A percentile compares a stretch with the other conserved stretches of the same genome.
Conservation (phyloP, 2,888 invertebrate genomes). For the Podabrus alpinus region DNA sequence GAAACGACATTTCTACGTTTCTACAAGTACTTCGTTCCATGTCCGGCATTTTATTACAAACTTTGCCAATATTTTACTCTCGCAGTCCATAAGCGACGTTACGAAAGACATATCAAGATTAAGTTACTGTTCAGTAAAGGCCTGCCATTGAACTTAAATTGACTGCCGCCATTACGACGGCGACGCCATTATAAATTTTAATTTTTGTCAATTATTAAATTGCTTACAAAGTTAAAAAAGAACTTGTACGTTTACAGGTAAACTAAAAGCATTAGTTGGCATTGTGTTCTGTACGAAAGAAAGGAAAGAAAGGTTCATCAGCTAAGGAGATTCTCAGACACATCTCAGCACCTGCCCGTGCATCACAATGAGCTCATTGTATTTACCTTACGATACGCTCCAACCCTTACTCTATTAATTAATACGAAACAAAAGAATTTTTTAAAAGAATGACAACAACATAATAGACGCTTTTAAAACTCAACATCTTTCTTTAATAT, state of each 20-base stretch:
- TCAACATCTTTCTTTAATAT: conserved; percentile 16
- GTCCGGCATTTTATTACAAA: conserved; percentile 49
- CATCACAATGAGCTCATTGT: conserved; percentile 46
- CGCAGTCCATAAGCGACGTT: conserved; percentile 19
- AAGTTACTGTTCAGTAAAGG: not conserved
- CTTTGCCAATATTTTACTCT: conserved; percentile 47
- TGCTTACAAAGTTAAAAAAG: conserved; percentile 6
- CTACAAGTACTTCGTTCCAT: conserved; percentile 44
- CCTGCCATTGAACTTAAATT: not conserved
- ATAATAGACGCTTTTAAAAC: conserved; percentile 19
- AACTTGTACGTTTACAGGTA: not conserved
- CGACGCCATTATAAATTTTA: not conserved
- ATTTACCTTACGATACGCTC: conserved; percentile 39
- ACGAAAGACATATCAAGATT: conserved; percentile 25
- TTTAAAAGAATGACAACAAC: conserved; percentile 33
- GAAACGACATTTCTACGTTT: conserved; percentile 31
- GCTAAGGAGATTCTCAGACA: conserved; percentile 44
- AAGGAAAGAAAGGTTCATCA: conserved; percentile 42
- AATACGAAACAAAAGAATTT: conserved; percentile 34
- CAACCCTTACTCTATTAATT: conserved; percentile 39
- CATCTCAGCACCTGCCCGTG: conserved; percentile 46
- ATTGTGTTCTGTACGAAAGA: conserved; percentile 18
- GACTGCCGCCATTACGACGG: not conserved
- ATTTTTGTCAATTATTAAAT: conserved; percentile 7
- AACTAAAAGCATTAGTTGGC: conserved; percentile 1